A percentile compares a stretch with the other conserved stretches of the same genome.
Conservation (phyloP, 2,888 invertebrate species). For the Eumerus sabulonum region DNA sequence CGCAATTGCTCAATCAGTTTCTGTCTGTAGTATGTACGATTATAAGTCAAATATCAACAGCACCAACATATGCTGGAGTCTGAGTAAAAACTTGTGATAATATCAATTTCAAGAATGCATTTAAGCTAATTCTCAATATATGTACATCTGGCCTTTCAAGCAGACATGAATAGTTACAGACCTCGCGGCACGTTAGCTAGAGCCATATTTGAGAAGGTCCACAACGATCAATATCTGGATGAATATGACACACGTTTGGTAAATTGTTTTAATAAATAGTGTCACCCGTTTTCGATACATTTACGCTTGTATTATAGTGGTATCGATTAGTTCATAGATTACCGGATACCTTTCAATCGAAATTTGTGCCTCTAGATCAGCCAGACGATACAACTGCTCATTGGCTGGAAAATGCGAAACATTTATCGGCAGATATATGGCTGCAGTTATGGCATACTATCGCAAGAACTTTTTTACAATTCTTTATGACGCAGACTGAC, state of each 20-base stretch:
- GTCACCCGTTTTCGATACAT: constrained; percentile 1
- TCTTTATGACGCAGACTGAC: constrained; percentile 96
- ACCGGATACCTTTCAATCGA: constrained; percentile 75
- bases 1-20: no score
- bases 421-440: constrained; percentile 81
- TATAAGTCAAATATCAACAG: no score
- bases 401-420: constrained; percentile 77
- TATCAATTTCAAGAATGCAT: no score
- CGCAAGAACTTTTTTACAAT: constrained; percentile 89
- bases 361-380: constrained; percentile 75
- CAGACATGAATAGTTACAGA: constrained; percentile 74
- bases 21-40: no score
- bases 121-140: no score
- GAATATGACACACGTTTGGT: constrained; percentile 77
- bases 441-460: constrained; percentile 94
- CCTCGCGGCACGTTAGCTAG: constrained; percentile 78
- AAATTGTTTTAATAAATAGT: constrained; percentile 43
- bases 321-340: constrained; percentile 74
- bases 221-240: constrained; percentile 78
- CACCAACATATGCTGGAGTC: no score
- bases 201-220: constrained; percentile 78
- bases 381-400: constrained; percentile 76
- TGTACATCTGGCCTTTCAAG: not conserved
- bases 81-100: no score
- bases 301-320: constrained; percentile 73